Base-by-base conservation (phyloP, 2,113 vertebrate genomes). In the Indri indri region DNA sequence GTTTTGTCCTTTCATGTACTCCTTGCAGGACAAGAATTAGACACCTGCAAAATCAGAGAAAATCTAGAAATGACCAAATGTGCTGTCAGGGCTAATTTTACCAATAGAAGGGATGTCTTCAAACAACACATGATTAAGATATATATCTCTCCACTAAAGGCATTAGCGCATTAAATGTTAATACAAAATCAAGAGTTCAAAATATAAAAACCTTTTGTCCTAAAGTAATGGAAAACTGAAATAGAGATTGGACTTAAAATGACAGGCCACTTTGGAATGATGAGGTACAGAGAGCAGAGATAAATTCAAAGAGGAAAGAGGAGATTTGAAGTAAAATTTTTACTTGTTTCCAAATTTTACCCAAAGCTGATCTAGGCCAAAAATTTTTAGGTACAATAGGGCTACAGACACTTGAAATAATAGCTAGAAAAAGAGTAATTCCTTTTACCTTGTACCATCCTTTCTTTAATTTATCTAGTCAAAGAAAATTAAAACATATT, bases 361-460 rank as follows among this genome's bases (percentile, higher is more conserved):
- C 52, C 22, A 81, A 16, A 42, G 14, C 3, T 16, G 37, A 5
- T 59, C 16, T 30, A 83, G n/a, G 42, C 30, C 47, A 76, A 25
- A 97, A 83, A 59, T 27, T 27, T 85, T 32, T 79, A 74, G 22
- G 7, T 68, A 52, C 4, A 85, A 13, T 23, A 45, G 81, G 18
- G 6, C 47, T 83, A 80, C 5, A 50, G 34, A 80, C 9, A 34
- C 6, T 92, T 86, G 32, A 63, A 83, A 17, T 16, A 73, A 57
- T 66, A 96, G 90, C 68, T 59, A 87, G 81, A 87, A 82, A 86
- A 96, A 57, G 23, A 80, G 57, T 54, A n/a, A 57, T n/a, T 65
- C 14, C 68, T 96, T 95, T 73, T 57, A 22, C 10, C 30, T 68
- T 87, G 27, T n/a, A 79, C 82, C 3, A 61, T 8, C 18, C 86